Percentiles rank a stretch among this genome's conserved stretches.
Conservation (phyloP, 2,888 invertebrate genomes). For the Linnaemya vulpina region DNA sequence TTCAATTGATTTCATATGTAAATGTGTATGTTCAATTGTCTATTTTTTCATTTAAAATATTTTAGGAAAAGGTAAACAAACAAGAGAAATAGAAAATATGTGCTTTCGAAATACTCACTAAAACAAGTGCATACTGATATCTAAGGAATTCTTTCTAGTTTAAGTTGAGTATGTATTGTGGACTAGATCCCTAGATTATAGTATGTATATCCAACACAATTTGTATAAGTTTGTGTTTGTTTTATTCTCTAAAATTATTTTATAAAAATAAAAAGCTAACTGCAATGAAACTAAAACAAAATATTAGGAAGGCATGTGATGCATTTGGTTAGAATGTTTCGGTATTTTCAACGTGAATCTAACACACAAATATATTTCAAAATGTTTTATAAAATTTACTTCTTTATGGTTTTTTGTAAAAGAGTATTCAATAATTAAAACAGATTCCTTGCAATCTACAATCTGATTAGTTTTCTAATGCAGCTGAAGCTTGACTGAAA, state of each 20-base stretch:
- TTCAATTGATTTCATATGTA: background rate
- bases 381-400: background rate
- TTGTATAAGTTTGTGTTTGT: background rate
- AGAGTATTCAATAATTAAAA: background rate
- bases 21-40: background rate
- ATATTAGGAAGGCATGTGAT: background rate
- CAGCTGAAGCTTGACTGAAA: background rate
- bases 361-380: background rate
- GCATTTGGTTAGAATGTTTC: background rate
- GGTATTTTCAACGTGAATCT: background rate
- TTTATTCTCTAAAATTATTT: conserved; percentile 5
- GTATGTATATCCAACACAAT: conserved; percentile 5
- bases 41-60: background rate
- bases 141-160: background rate
- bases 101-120: conserved; percentile 29
- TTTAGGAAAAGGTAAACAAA: background rate
- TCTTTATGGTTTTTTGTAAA: conserved; percentile 14
- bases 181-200: background rate
- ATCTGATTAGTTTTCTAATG: background rate
- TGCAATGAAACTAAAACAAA: conserved; percentile 29
- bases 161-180: background rate
- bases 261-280: conserved; percentile 4
- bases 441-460: background rate
- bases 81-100: conserved; percentile 8
- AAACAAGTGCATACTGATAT: conserved; percentile 35